Evolutionary conservation across 2,113 vertebrate species (phyloP), one percentile per base, ranked within the genome.

Genomic region (Tenrec ecaudatus): DNA sequence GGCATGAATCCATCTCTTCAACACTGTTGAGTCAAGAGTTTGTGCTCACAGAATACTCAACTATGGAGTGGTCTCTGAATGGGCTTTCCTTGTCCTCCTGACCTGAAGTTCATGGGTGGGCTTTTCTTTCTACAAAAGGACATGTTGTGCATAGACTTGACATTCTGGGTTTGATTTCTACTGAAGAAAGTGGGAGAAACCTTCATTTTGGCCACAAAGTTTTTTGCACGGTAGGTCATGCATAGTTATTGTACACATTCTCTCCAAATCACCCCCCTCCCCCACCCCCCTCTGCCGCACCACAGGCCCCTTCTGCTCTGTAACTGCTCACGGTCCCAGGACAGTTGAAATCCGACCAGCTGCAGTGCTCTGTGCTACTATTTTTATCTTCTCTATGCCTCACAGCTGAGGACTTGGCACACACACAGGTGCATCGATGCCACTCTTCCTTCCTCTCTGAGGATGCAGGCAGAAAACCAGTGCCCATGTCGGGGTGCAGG

Each of bases 341-440:
- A 95, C 96, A 96, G 92, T 97, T 96, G 94, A 95, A 94, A 95
- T 47, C 69, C 78, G 95, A 88, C 80, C 92, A 87, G 68, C 47
- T 7, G 23, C 57, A 73, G 79, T 81, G 66, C 91, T 95, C 90
- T 93, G 75, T 82, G 79, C 78, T 82, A 66, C 90, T 95, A 93
- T 94, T 77, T 86, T 96, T 96, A 78, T 82, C 69, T 40, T 92
- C 71, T 89, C 1, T n/a, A 64, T 15, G 25, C 79, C 53, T 94
- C 58, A 64, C 47, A 84, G 77, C 69, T 71, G 75, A 64, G 82
- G 73, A 75, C 84, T 92, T 64, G 91, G 90, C 76, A n/a, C 4
- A 38, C 71, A 88, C 91, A 71, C 89, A 95, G 91, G 76, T 97
- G 92, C 88, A 86, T 64, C 66, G 91, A 81, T 20, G 91, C 76